Conservation (phyloP, 2,113 vertebrate genomes). For the Neotoma lepida region DNA sequence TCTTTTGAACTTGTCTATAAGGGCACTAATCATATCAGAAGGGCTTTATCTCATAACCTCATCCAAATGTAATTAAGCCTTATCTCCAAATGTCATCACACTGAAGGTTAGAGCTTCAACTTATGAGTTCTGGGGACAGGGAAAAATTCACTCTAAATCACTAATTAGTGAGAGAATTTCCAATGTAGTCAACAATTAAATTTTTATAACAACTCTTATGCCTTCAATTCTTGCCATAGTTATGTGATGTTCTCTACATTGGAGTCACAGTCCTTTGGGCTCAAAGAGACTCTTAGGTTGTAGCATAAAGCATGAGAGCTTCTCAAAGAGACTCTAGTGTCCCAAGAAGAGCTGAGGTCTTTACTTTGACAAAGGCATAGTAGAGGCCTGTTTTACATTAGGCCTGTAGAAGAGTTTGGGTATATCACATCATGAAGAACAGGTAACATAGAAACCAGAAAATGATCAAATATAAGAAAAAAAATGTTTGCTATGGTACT, state of each 20-base stretch:
- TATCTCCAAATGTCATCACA: neutral
- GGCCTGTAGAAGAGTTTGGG: neutral
- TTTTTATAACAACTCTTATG: neutral
- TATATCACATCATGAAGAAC: neutral
- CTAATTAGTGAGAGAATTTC: neutral
- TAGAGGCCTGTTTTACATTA: neutral
- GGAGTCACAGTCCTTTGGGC: neutral
- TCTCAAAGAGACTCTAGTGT: neutral
- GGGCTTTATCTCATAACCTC: neutral
- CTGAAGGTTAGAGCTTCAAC: neutral
- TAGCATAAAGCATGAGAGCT: neutral
- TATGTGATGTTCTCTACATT: neutral
- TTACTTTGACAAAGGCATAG: neutral
- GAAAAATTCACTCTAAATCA: neutral
- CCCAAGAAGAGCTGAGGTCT: neutral
- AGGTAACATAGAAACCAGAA: neutral
- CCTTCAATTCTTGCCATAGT: neutral
- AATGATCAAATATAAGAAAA: conserved; percentile 10
- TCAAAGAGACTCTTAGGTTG: neutral
- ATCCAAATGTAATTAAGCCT: neutral
- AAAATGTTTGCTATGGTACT: neutral
- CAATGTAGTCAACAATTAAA: neutral
- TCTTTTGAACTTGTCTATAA: neutral
- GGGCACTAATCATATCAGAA: neutral
- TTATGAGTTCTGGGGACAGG: neutral